Evolutionary conservation across 2,113 vertebrate genomes (phyloP).

Genomic region (Labeo catla): DNA sequence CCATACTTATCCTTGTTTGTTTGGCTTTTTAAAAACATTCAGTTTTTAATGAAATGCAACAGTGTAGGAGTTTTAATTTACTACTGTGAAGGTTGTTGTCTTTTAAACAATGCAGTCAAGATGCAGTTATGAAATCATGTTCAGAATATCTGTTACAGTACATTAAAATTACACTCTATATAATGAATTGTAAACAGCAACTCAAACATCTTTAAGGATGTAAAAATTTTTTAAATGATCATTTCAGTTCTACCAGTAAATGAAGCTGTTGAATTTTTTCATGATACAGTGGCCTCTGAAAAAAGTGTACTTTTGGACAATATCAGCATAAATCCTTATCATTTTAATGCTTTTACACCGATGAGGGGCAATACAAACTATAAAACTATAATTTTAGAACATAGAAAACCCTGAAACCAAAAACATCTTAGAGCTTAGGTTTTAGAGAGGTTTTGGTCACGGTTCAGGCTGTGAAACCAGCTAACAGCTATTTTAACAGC

Average conservation of each 20-base stretch:
- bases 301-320: not conserved
- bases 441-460: not conserved
- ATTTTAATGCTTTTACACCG: not conserved
- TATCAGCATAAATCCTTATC: not conserved
- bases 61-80: conserved; percentile 6
- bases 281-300: not conserved
- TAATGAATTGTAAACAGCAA: not conserved
- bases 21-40: not conserved
- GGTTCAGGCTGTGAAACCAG: not conserved
- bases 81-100: not conserved
- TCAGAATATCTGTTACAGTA: not conserved
- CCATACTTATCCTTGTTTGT: not conserved
- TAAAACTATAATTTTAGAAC: not conserved
- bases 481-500: not conserved
- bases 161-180: not conserved
- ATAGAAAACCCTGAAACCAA: not conserved
- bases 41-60: conserved; percentile 20
- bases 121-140: not conserved
- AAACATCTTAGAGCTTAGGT: not conserved
- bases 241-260: not conserved
- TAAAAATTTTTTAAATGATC: no score
- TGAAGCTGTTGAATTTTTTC: not conserved
- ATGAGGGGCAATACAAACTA: not conserved
- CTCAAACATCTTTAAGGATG: not conserved
- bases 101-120: not conserved